phyloP scores from a whole-genome alignment of 2,113 vertebrate species.

The Epinephelus moara region DNA sequence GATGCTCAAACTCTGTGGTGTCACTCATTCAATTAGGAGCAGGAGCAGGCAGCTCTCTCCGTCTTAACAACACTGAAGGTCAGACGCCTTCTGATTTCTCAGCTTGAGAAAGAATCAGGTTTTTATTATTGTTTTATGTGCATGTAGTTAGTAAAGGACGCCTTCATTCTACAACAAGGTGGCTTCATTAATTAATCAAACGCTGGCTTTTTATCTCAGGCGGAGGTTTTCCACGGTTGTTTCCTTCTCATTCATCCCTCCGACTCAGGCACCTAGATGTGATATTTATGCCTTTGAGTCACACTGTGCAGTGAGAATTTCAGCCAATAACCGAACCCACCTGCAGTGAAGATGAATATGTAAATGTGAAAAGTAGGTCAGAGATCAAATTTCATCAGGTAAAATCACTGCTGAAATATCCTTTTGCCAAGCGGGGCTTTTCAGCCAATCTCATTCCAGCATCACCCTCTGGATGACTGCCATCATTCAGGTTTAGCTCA shows the following conservation, averaged over 20 bases:
- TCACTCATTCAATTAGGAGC: conserved; percentile 48
- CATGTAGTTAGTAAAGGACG: conserved; percentile 6
- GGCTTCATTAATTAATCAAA: conserved; percentile 75
- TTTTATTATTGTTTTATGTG: conserved; percentile 45
- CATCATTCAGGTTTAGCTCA: conserved; percentile 59
- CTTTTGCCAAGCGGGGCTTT: conserved; percentile 59
- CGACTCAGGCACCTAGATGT: conserved; percentile 56
- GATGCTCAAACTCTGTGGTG: conserved; percentile 41
- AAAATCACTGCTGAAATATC: conserved; percentile 69
- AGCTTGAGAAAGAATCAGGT: conserved; percentile 28
- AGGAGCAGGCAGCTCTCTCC: conserved; percentile 33
- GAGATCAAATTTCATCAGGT: conserved; percentile 78
- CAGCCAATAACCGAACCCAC: conserved; percentile 75
- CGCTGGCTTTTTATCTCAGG: conserved; percentile 65
- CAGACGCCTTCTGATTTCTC: conserved; percentile 45
- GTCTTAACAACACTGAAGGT: conserved; percentile 52
- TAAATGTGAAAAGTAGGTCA: conserved; percentile 77
- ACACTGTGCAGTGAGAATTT: conserved; percentile 69
- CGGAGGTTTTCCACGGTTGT: conserved; percentile 54
- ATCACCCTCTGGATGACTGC: conserved; percentile 63
- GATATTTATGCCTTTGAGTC: conserved; percentile 78
- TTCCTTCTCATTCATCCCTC: conserved; percentile 59
- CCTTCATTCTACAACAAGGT: conserved; percentile 49
- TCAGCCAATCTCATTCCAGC: conserved; percentile 63
- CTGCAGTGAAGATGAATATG: conserved; percentile 81